A percentile compares a stretch with the other conserved stretches of the same genome.
phyloP scores from a whole-genome alignment of 1,140 invertebrate species.

The Drosophila melanica region DNA sequence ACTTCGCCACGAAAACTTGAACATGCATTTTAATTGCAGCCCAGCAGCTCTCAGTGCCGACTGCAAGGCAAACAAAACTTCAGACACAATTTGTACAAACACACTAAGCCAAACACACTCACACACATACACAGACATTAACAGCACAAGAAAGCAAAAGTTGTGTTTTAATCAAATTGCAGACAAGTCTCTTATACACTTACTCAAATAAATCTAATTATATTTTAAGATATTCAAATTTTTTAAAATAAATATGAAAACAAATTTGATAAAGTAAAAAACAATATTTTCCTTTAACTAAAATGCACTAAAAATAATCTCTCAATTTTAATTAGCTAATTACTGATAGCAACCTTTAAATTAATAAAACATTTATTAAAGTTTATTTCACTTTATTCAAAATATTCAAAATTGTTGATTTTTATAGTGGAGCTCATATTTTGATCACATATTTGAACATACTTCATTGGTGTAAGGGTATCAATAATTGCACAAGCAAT shows the following conservation, averaged over 20 bases:
- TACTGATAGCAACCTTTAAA: no score
- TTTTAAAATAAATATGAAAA: no score
- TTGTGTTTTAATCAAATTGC: neutral
- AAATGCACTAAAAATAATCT: no score
- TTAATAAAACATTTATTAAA: no score
- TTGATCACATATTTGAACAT: conserved; percentile 5
- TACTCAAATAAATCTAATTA: neutral
- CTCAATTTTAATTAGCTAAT: no score
- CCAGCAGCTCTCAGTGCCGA: conserved; percentile 39
- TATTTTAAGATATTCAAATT: no score
- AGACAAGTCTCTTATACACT: conserved; percentile 21
- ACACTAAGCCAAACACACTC: conserved; percentile 29
- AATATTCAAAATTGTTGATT: no score
- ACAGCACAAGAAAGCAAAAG: conserved; percentile 46
- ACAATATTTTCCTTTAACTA: no score
- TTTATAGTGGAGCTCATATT: no score
- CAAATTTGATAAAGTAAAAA: no score
- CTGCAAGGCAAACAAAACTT: conserved; percentile 68
- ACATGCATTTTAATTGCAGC: conserved; percentile 79
- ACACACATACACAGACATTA: conserved; percentile 1
- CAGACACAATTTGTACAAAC: conserved; percentile 70
- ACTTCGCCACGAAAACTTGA: conserved; percentile 74
- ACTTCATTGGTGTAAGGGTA: conserved; percentile 10
- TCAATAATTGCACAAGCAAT: conserved; percentile 64
- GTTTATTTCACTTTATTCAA: no score